Evolutionary conservation across 2,113 vertebrate species (phyloP), one percentile per base, ranked within the genome.

Genomic region (Thalassarche chlororhynchos): DNA sequence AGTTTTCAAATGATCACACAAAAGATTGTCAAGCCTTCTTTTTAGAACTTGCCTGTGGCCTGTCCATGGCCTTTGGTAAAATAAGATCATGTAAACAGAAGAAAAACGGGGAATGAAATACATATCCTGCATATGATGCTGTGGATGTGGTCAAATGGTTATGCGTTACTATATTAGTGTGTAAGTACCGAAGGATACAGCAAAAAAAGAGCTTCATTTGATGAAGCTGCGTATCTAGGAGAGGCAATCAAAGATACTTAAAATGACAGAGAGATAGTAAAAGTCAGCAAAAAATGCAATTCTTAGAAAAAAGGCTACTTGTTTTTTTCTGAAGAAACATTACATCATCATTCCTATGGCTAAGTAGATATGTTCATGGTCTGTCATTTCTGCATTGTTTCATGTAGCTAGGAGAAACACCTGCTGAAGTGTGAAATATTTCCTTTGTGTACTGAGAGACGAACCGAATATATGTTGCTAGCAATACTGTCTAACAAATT

Each of bases 101-200:
- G 13, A 23, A 76, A 89, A 84, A 68, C 13, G 8, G 4, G 9
- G 17, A 79, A 76, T 1, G 0, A 84, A 68, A 62, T 44, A 5
- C 5, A 5, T 58, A 57, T 29, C 5, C 16, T 58, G 8, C 0
- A 1, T 58, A 28, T 24, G 21, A 64, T 0, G 2, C 11, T 58
- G 29, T 23, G 9, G 11, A 47, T 66, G 14, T 44, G 5, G 32
- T 38, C 71, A 75, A 58, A 83, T 31, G 2, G 5, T 61, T 66
- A 70, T 4, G 5, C 18, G 17, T 66, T 74, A 34, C 23, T 70
- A 10, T 32, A 34, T 16, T 46, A 34, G 25, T 23, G 31, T n/a
- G 8, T 26, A 83, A 64, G 10, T 38, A 70, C 15, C 7, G 32
- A 55, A 70, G 12, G 32, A 25, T 21, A 78, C 2, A 69, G 14